These are phyloP conservation scores for Scyliorhinus canicula DNA, from an alignment of 2,797 vertebrate genomes.

Conservation along the genomic window DNA sequence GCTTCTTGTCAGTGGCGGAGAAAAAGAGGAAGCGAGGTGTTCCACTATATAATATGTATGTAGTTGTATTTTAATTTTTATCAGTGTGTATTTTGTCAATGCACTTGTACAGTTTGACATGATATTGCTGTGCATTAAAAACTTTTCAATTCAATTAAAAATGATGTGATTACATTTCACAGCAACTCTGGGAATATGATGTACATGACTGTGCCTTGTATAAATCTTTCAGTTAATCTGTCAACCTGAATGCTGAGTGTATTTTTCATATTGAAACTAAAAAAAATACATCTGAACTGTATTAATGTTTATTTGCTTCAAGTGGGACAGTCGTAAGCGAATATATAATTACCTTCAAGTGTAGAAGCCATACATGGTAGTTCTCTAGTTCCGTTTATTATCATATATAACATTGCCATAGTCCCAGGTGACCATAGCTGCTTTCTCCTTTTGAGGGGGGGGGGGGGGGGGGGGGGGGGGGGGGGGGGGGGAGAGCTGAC, in stretches of 20 bases:
- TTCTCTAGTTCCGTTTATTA: not conserved
- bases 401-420: too few relatives aligned
- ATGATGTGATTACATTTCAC: constrained; percentile 16
- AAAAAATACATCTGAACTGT: too few relatives aligned
- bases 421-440: too few relatives aligned
- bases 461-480: too few relatives aligned
- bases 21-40: not conserved
- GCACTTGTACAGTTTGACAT: not conserved
- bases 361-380: not conserved
- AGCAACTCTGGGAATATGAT: not conserved
- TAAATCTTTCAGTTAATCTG: constrained; percentile 9
- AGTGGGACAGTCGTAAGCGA: not conserved
- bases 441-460: too few relatives aligned
- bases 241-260: not conserved
- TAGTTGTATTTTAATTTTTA: not conserved
- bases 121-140: not conserved
- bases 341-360: not conserved
- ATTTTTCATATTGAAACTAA: not conserved
- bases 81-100: not conserved
- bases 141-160: constrained; percentile 23
- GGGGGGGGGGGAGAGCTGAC: too few relatives aligned
- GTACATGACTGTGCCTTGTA: not conserved
- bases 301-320: not conserved
- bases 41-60: not conserved
- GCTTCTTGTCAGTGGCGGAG: not conserved